phyloP scores from a whole-genome alignment of 1,140 invertebrate species.

The Cotesia glomerata region DNA sequence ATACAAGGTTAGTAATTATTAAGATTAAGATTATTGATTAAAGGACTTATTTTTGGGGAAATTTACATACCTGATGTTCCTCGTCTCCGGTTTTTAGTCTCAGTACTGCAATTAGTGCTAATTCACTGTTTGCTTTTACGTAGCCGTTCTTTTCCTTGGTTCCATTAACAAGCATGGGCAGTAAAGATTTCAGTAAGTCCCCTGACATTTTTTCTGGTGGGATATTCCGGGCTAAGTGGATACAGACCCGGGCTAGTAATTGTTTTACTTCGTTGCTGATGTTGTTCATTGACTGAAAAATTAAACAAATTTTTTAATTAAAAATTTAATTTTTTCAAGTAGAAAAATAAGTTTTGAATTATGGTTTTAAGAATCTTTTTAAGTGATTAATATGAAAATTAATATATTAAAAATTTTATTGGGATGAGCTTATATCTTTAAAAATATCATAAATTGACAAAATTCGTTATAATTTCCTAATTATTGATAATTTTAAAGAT shows the following conservation, averaged over 20 bases:
- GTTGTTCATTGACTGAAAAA: constrained; percentile 87
- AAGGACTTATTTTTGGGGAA: too few relatives aligned
- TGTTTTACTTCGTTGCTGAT: constrained; percentile 94
- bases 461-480: too few relatives aligned
- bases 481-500: too few relatives aligned
- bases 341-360: background rate
- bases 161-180: constrained; percentile 94
- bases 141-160: constrained; percentile 97
- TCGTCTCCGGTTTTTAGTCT: constrained; percentile 78
- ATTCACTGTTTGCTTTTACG: constrained; percentile 92
- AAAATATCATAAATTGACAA: too few relatives aligned
- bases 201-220: constrained; percentile 68
- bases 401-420: too few relatives aligned
- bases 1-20: background rate
- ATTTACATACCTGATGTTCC: constrained; percentile 71
- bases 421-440: too few relatives aligned
- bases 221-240: constrained; percentile 72
- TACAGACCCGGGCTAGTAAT: constrained; percentile 81
- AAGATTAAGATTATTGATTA: background rate
- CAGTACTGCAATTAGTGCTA: constrained; percentile 85
- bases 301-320: background rate
- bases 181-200: constrained; percentile 77
- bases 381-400: background rate
- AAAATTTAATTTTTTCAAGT: background rate
- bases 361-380: too few relatives aligned